Evolutionary conservation across 2,888 invertebrate genomes (phyloP).

Genomic region (Arge pagana): DNA sequence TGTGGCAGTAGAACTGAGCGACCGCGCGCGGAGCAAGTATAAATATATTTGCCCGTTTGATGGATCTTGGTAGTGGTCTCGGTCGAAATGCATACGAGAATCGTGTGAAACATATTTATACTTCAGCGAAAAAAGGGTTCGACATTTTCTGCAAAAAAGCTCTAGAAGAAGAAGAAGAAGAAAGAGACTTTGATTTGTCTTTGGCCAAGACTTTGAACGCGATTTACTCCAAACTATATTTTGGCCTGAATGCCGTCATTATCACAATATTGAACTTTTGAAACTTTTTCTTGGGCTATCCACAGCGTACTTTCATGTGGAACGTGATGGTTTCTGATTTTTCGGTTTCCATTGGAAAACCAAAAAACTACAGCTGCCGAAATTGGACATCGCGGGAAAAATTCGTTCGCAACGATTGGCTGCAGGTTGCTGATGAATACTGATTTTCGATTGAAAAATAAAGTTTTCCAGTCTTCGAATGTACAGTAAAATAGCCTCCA

Average conservation of each 20-base stretch:
- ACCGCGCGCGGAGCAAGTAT: too few species aligned
- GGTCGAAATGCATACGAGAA: too few species aligned
- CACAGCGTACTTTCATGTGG: conserved; percentile 6
- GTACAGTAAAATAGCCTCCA: conserved; percentile 8
- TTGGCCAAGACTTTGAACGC: conserved; percentile 13
- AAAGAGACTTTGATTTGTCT: neutral
- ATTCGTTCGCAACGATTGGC: conserved; percentile 7
- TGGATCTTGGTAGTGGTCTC: too few species aligned
- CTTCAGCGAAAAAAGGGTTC: too few species aligned
- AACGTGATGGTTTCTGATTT: neutral
- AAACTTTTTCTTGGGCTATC: neutral
- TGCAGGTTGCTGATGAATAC: conserved; percentile 12
- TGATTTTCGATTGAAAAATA: conserved; percentile 8
- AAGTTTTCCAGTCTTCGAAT: neutral
- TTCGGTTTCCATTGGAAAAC: neutral
- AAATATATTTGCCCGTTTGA: too few species aligned
- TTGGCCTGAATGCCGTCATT: conserved; percentile 2
- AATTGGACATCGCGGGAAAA: neutral
- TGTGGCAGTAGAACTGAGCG: too few species aligned
- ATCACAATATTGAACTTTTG: neutral
- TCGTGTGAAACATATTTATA: too few species aligned
- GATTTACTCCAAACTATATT: conserved; percentile 15
- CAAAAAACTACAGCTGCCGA: neutral
- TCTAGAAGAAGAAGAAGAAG: too few species aligned
- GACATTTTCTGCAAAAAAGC: too few species aligned